Conservation (phyloP, 2,797 vertebrate genomes). For the Cuniculus paca region DNA sequence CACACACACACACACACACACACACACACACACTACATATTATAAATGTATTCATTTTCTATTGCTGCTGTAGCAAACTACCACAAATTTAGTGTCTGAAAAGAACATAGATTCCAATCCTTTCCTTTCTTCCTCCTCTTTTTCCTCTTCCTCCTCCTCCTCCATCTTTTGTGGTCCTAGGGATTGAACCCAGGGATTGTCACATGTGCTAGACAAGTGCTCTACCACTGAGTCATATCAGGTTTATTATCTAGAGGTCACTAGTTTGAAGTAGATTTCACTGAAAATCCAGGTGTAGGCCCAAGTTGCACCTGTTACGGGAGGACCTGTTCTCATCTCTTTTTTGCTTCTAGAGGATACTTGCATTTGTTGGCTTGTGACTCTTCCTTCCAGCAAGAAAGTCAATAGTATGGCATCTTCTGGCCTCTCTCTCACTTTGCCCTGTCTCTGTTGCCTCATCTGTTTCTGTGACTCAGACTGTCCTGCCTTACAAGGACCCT, state of each 20-base stretch:
- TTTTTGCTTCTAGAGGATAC: not conserved
- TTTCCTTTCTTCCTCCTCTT: too few relatives aligned
- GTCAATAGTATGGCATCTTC: not conserved
- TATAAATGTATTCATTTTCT: not conserved
- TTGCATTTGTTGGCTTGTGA: not conserved
- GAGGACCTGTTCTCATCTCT: not conserved
- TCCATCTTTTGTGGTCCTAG: not conserved
- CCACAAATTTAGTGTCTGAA: not conserved
- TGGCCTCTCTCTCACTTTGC: too few relatives aligned
- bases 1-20: not conserved
- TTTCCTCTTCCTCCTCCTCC: fast-evolving
- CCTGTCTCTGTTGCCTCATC: not conserved
- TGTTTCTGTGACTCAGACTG: not conserved
- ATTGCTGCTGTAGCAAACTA: not conserved
- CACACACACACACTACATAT: too few relatives aligned
- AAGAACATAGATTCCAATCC: not conserved
- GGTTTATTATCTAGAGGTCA: not conserved
- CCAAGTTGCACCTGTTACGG: not conserved
- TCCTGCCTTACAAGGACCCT: not conserved
- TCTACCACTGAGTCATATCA: not conserved
- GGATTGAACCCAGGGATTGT: not conserved
- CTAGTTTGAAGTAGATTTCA: not conserved
- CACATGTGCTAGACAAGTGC: not conserved
- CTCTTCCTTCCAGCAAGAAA: not conserved
- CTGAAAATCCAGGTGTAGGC: not conserved